Percentiles rank a stretch among this genome's conserved stretches.
These are phyloP conservation scores for Poecilobothrus nobilitatus DNA, from an alignment of 2,888 invertebrate species.

Conservation along the genomic window DNA sequence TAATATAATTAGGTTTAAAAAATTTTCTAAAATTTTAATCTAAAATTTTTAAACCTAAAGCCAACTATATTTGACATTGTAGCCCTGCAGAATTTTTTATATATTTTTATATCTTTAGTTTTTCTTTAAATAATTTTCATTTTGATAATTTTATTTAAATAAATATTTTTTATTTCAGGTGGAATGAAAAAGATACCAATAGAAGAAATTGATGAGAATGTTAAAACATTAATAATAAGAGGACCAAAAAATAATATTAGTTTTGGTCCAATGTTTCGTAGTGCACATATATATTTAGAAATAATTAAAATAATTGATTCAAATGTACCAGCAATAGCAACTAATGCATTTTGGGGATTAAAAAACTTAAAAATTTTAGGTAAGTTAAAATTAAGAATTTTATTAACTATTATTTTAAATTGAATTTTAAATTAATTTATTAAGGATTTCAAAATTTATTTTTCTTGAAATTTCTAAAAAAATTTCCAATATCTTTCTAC, in stretches of 20 bases:
- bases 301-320: slow-evolving; percentile 65
- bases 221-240: slow-evolving; percentile 58
- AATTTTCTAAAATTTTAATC: too few species aligned
- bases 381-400: slow-evolving; percentile 28
- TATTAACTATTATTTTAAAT: neutral
- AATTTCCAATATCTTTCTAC: too few species aligned
- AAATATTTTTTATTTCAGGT: slow-evolving; percentile 40
- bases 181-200: slow-evolving; percentile 59
- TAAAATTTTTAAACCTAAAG: too few species aligned
- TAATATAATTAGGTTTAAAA: too few species aligned
- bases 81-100: too few species aligned
- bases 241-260: slow-evolving; percentile 61
- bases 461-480: too few species aligned
- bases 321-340: slow-evolving; percentile 66
- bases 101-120: too few species aligned
- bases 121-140: too few species aligned
- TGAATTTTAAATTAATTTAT: too few species aligned
- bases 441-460: too few species aligned
- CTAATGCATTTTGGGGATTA: slow-evolving; percentile 74
- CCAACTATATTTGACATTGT: too few species aligned
- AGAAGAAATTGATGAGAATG: slow-evolving; percentile 53
- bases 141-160: neutral
- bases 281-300: slow-evolving; percentile 52
- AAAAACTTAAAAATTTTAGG: slow-evolving; percentile 48
- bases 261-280: slow-evolving; percentile 61